Percentiles rank a stretch among this genome's conserved stretches.
phyloP scores from a whole-genome alignment of 2,888 invertebrate species.

The Andrena marginata region DNA sequence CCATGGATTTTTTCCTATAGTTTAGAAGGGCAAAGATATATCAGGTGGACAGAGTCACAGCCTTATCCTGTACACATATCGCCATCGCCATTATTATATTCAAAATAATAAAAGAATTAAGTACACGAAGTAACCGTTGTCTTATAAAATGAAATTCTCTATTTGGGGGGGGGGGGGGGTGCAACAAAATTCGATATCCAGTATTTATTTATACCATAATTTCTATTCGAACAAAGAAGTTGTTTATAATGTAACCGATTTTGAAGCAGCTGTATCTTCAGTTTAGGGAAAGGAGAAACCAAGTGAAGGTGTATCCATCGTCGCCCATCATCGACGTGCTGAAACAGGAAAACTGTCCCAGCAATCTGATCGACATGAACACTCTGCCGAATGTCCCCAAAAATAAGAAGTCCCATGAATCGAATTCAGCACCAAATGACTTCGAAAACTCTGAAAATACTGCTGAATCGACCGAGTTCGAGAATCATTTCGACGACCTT shows the following conservation, averaged over 20 bases:
- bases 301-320: conserved; percentile 79
- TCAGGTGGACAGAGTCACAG: too few species aligned
- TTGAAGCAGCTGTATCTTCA: conserved; percentile 55
- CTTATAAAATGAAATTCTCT: too few species aligned
- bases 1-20: too few species aligned
- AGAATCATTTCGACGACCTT: not conserved
- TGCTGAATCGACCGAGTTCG: not conserved
- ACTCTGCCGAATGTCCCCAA: not conserved
- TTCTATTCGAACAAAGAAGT: not conserved
- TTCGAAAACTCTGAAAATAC: not conserved
- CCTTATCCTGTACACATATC: too few species aligned
- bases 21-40: too few species aligned
- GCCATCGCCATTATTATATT: too few species aligned
- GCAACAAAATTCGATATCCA: too few species aligned
- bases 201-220: too few species aligned
- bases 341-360: conserved; percentile 79
- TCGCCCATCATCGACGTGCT: conserved; percentile 77
- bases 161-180: too few species aligned
- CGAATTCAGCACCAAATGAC: not conserved
- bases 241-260: not conserved
- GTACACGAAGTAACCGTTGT: too few species aligned
- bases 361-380: conserved; percentile 42
- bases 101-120: too few species aligned
- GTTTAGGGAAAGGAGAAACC: conserved; percentile 80
- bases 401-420: not conserved